Evolutionary conservation across 2,888 invertebrate species (phyloP).

Genomic region (Pollenia griseotomentosa): DNA sequence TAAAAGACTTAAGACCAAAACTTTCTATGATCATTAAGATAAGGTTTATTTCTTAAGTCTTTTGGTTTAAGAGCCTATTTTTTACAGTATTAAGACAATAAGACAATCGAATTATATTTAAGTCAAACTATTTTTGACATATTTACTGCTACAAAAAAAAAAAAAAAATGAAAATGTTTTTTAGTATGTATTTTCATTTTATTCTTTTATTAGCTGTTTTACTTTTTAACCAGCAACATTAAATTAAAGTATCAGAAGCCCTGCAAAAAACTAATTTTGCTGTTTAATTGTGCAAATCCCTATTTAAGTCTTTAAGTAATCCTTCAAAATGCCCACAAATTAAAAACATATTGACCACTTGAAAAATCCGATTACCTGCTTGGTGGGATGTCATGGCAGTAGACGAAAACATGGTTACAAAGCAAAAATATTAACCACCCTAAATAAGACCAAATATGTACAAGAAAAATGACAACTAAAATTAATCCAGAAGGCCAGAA

Average conservation of each 20-base stretch:
- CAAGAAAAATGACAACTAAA: slow-evolving; percentile 23
- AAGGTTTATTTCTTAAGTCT: too few species aligned
- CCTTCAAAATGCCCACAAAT: slow-evolving; percentile 79
- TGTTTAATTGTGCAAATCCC: slow-evolving; percentile 47
- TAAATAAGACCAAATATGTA: slow-evolving; percentile 74
- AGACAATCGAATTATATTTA: too few species aligned
- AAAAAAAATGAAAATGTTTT: too few species aligned
- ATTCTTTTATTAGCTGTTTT: background rate
- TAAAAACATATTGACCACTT: slow-evolving; percentile 78
- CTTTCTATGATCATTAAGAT: too few species aligned
- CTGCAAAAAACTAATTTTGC: slow-evolving; percentile 20
- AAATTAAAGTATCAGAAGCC: slow-evolving; percentile 49
- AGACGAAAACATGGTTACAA: slow-evolving; percentile 12
- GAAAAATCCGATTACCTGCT: slow-evolving; percentile 80
- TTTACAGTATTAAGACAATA: too few species aligned
- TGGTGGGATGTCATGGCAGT: slow-evolving; percentile 73
- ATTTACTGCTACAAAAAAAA: too few species aligned
- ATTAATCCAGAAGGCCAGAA: slow-evolving; percentile 44
- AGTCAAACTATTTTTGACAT: too few species aligned
- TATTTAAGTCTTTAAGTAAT: slow-evolving; percentile 63
- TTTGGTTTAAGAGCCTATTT: too few species aligned
- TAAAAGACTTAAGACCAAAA: too few species aligned
- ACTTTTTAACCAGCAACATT: background rate
- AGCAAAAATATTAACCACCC: slow-evolving; percentile 55
- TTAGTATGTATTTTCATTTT: too few species aligned